Base-by-base conservation (phyloP, 2,888 invertebrate species). In the Synanthedon myopaeformis region DNA sequence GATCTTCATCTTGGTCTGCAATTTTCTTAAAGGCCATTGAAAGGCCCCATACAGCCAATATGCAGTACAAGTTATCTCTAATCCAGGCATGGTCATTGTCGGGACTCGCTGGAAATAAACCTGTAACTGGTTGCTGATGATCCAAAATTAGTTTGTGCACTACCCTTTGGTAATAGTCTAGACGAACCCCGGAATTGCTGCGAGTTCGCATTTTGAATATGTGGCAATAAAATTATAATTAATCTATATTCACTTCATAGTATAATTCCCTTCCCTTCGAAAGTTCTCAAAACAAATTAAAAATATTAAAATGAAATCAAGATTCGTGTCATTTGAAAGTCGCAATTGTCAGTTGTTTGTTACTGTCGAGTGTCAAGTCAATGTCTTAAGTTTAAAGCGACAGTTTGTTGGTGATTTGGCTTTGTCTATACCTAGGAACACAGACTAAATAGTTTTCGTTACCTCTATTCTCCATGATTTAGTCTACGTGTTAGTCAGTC, bases 1-100 rank as follows among this genome's bases (percentile, higher is more conserved):
- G 89, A 77, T 99, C 99, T 86, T 99, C 99, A 85, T 99, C 99
- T 75, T 97, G 95, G 79, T 99, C 99, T 1, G 98, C 98, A 72
- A 96, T 97, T 88, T 99, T 99, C 78, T 97, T 97, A 76, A 99
- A 99, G 0, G 99, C 96, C 94, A 99, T 95, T 0, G 98, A 96
- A 12, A 99, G 88, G 0, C 98, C 98, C 99, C 99, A 99, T 35
- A 99, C 96, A 11, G 98, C 96, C 69, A 99, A 87, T 65, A 98
- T 96, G 61, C 97, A 97, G 76, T 99, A 99, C 1, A 99, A 92
- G 88, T 99, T 99, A 79, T 99, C 99, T 51, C 99, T 90, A 59
- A 99, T 96, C 99, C 99, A 99, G 0, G 99, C 98, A 85, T 99
- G 98, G 56, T 94, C 91, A 74, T 95, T 95, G 4, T 92, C 91